phyloP scores from a whole-genome alignment of 2,113 vertebrate genomes.

The Elephas maximus region DNA sequence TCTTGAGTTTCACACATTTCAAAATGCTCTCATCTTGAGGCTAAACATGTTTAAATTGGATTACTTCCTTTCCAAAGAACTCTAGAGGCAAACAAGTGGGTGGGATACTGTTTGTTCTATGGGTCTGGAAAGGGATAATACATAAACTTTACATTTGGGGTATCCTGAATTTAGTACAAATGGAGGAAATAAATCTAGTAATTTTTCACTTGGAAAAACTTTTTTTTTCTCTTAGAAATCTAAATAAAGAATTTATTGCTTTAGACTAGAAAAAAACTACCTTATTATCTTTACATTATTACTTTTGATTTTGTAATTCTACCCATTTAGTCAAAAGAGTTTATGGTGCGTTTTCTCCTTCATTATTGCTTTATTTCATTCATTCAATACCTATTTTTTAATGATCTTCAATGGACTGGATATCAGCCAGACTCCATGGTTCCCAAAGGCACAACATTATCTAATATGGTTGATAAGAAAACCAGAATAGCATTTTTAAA shows the following conservation, averaged over 20 bases:
- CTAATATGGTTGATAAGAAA: conserved; percentile 24
- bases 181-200: not conserved
- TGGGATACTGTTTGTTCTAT: no score
- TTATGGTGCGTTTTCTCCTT: conserved; percentile 12
- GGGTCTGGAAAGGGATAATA: not conserved
- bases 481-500: not conserved
- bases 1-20: no score
- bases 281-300: not conserved
- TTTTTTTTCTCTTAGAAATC: not conserved
- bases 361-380: not conserved
- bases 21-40: no score
- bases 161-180: not conserved
- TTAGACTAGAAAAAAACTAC: conserved; percentile 16
- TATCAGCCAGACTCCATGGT: not conserved
- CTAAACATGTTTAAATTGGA: no score
- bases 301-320: not conserved
- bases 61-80: no score
- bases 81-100: no score
- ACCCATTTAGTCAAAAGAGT: not conserved
- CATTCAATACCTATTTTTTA: not conserved
- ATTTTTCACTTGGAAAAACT: conserved; percentile 1
- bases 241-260: not conserved
- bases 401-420: not conserved
- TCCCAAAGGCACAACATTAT: not conserved
- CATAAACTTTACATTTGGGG: not conserved